Evolutionary conservation across 1,140 invertebrate species (phyloP).

Genomic region (Diprion similis): DNA sequence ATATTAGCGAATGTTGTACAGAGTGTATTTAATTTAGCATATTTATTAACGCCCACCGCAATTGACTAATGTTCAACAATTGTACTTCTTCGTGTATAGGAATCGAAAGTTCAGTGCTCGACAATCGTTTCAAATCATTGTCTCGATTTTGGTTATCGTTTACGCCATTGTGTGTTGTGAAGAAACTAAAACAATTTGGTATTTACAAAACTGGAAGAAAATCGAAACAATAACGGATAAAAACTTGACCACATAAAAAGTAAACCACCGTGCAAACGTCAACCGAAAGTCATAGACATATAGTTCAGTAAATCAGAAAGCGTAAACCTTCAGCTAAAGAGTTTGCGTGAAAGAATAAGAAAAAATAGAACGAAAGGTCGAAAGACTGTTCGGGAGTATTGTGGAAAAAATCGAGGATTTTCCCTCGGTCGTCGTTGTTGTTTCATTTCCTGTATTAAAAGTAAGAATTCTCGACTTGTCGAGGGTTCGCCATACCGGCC

Average conservation of each 20-base stretch:
- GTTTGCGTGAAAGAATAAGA: constrained; percentile 3
- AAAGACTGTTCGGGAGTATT: background rate
- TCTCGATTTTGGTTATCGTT: constrained; percentile 9
- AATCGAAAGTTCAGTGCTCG: constrained; percentile 18
- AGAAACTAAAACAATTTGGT: background rate
- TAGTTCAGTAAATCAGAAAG: background rate
- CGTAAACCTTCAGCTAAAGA: background rate
- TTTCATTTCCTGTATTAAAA: constrained; percentile 24
- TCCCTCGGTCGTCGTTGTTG: constrained; percentile 6
- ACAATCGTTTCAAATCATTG: background rate
- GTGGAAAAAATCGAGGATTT: background rate
- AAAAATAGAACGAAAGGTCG: background rate
- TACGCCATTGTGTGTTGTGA: constrained; percentile 9
- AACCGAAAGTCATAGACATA: background rate
- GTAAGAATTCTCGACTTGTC: constrained; percentile 35
- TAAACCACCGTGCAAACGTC: background rate
- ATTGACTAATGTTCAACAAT: background rate
- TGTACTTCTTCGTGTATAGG: no score
- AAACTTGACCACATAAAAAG: no score
- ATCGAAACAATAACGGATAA: background rate
- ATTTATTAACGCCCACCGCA: background rate
- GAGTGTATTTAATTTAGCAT: constrained; percentile 20
- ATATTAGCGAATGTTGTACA: constrained; percentile 16
- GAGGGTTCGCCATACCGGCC: constrained; percentile 37
- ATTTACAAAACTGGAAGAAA: background rate